Percentiles rank a stretch among this genome's conserved stretches.
Conservation (phyloP, 2,113 vertebrate genomes). For the Xiphorhynchus elegans region DNA sequence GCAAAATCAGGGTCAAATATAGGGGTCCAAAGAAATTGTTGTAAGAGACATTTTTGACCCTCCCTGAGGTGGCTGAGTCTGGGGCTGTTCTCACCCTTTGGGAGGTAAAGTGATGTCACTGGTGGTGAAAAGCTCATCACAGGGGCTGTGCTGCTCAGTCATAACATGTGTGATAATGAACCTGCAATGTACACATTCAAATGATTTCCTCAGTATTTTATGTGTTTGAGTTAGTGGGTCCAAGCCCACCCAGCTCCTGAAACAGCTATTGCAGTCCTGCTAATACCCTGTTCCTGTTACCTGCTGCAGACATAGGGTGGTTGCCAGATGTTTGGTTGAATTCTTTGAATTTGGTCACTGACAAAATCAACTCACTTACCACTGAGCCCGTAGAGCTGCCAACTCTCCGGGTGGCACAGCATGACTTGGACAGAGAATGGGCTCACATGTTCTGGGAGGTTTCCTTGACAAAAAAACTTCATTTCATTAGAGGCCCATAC, state of each 20-base stretch:
- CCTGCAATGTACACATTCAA: neutral
- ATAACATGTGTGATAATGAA: fast-evolving
- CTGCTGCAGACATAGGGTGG: neutral
- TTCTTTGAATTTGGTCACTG: neutral
- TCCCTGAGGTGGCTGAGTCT: neutral
- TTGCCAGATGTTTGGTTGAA: neutral
- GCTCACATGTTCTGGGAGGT: neutral
- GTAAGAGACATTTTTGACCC: neutral
- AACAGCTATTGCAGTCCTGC: neutral
- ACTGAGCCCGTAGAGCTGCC: neutral
- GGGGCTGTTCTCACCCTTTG: neutral
- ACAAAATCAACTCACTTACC: neutral
- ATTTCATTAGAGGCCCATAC: neutral
- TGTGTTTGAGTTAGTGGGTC: neutral
- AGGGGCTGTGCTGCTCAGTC: neutral
- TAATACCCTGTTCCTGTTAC: neutral
- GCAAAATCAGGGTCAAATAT: neutral
- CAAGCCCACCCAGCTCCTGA: neutral
- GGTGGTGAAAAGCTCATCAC: neutral
- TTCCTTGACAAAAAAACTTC: neutral
- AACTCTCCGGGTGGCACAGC: neutral
- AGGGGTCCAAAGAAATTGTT: neutral
- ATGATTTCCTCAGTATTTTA: neutral
- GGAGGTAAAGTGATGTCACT: neutral
- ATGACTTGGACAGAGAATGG: neutral